Evolutionary conservation across 2,797 vertebrate species (phyloP).

Genomic region (Hoplostethus mediterraneus): DNA sequence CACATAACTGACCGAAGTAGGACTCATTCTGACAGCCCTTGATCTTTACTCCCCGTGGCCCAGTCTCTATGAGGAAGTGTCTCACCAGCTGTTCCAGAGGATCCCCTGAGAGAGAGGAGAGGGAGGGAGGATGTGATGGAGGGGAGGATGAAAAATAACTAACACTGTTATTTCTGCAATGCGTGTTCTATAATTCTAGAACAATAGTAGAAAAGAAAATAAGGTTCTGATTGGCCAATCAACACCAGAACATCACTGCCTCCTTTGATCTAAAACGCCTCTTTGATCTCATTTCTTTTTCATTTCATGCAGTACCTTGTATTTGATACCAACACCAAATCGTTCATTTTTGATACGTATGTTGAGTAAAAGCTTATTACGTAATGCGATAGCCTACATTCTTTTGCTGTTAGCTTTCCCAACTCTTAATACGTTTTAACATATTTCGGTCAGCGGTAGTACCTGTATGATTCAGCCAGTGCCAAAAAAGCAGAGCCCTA

Average conservation of each 20-base stretch:
- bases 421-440: too few relatives aligned
- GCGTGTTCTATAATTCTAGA: conserved; percentile 22
- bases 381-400: too few relatives aligned
- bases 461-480: too few relatives aligned
- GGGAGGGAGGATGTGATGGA: neutral
- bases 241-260: neutral
- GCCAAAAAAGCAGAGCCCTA: too few relatives aligned
- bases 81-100: conserved; percentile 92
- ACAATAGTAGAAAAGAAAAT: conserved; percentile 11
- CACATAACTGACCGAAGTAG: conserved; percentile 88
- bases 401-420: too few relatives aligned
- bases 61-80: conserved; percentile 94
- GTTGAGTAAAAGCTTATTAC: too few relatives aligned
- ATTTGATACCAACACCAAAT: too few relatives aligned
- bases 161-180: conserved; percentile 13
- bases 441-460: too few relatives aligned
- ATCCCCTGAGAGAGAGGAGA: conserved; percentile 81
- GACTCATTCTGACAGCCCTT: conserved; percentile 94
- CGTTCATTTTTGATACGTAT: too few relatives aligned
- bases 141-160: conserved; percentile 21
- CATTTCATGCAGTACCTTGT: neutral
- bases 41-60: conserved; percentile 93
- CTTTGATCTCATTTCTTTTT: conserved; percentile 11
- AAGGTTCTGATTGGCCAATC: neutral
- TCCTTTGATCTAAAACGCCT: neutral